These are phyloP conservation scores for Caenorhabditis briggsae DNA, from an alignment of 1,140 invertebrate genomes.

Conservation along the genomic window DNA sequence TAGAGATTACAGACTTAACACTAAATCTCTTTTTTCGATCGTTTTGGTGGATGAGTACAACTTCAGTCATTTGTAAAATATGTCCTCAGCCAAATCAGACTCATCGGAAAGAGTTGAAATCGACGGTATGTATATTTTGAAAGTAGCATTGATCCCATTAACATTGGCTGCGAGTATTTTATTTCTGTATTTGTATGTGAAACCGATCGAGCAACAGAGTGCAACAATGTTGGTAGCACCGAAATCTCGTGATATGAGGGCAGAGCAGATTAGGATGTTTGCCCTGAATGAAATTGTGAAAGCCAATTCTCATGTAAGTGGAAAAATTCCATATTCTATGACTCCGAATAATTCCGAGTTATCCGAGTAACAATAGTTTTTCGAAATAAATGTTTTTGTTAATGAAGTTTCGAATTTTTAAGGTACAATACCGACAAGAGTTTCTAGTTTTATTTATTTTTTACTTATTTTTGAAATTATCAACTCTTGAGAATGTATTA, in stretches of 20 bases:
- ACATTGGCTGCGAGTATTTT: not conserved
- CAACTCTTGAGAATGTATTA: no score
- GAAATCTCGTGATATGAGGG: not conserved
- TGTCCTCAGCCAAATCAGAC: not conserved
- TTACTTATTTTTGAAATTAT: no score
- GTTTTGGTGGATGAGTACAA: not conserved
- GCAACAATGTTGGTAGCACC: not conserved
- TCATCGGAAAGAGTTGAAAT: no score
- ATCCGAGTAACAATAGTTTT: no score
- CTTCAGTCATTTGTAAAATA: constrained; percentile 9
- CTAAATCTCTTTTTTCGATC: constrained; percentile 20
- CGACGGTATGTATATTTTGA: no score
- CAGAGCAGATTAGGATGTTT: constrained; percentile 4
- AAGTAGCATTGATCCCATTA: not conserved
- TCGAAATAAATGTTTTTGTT: no score
- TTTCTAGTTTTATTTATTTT: no score
- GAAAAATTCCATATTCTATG: not conserved
- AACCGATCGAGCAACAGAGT: not conserved
- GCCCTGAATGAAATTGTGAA: not conserved
- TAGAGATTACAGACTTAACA: not conserved
- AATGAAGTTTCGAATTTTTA: no score
- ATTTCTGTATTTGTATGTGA: not conserved
- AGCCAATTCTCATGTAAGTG: constrained; percentile 21
- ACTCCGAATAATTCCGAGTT: no score
- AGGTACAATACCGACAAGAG: no score